Base-by-base conservation (phyloP, 2,797 vertebrate genomes). In the Percopsis omiscomaycus region DNA sequence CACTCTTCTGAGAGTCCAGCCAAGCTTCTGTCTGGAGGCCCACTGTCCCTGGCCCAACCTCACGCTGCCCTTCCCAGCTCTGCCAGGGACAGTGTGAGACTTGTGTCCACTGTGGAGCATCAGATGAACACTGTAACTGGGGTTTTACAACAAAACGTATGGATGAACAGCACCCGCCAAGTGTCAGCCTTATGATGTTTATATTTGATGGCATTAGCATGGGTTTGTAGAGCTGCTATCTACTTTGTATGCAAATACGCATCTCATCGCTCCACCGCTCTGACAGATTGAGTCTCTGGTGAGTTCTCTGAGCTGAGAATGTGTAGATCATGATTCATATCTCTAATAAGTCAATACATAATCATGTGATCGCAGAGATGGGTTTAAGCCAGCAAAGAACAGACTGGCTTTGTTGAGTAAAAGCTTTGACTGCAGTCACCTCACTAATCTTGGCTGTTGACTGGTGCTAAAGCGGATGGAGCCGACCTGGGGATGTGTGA, bases 11-110 rank as follows among this genome's bases (percentile, higher is more conserved):
- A 68, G 72, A 84, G 82, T 85, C 86, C 87, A 86, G 91, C 90
- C 90, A 92, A 90, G 88, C 86, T 91, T 87, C 88, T 91, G 89
- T 90, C 84, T 89, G 86, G 80, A 85, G 79, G 82, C 86, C 78
- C 65, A 77, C 82, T 81, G 84, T 84, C 84, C 86, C 83, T 82
- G 63, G 76, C 84, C 84, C 80, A 55, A 78, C 82, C 86, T 85
- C 88, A 88, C 84, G 86, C 85, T 86, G 85, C 80, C 84, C 84
- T 68, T 82, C 77, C 49, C 60, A 74, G 79, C 86, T 84, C 76
- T 45, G 75, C 63, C 82, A 74, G 74, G 86, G 86, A 82, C 83
- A 83, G 84, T 83, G 80, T 79, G 74, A 87, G 80, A 82, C 81
- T 86, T 77, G 86, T 88, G 86, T 88, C 82, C 75, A 85, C 74